Base-by-base conservation (phyloP, 2,888 invertebrate species). In the Dolichopus griseipennis region DNA sequence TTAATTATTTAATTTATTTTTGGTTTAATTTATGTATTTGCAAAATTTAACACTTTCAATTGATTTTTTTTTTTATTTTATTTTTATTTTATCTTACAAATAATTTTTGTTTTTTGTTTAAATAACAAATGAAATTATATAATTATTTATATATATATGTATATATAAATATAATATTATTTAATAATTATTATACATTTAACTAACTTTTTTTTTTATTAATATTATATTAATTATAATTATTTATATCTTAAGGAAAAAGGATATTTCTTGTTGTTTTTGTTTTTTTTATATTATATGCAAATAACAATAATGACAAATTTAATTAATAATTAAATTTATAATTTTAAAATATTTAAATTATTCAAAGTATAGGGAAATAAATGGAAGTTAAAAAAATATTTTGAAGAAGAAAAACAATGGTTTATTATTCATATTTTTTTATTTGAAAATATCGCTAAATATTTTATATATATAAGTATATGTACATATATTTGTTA, bases 21-120 rank as follows among this genome's bases (percentile, higher is more conserved):
- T 71, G 72, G 66, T 65, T 27, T 27, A 27, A 27, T 27, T 27
- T 73, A 71, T 75, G 67, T 75, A 75, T 75, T 75, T 70, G 65
- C 70, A 70, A 70, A 69, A 70, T 71, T 72, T 65, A 70, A 72
- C 70, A 72, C 68, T 69, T 70, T 70, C 67, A 67, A 69, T 69
- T 69, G 66, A 66, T 67, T 68, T 61, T 65, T 64, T 65, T 69
- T 68, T 67, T 67, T 67, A 64, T 52, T 68, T 69, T 64, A 21
- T 62, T 70, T 69, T 70, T 70, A 69, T 71, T 68, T 66, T 67
- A 67, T 69, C 69, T 65, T 70, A 65, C 67, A 69, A 69, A 66
- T 69, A 37, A 70, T 52, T 52, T 52, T 52, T 52, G 52, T 52
- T 18, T 27, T 27, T 27, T 27, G 27, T 27, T 52, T n/a, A 52